Evolutionary conservation across 92 coral and sea anemone species (phyloP).

Genomic region (Scolanthus callimorphus): DNA sequence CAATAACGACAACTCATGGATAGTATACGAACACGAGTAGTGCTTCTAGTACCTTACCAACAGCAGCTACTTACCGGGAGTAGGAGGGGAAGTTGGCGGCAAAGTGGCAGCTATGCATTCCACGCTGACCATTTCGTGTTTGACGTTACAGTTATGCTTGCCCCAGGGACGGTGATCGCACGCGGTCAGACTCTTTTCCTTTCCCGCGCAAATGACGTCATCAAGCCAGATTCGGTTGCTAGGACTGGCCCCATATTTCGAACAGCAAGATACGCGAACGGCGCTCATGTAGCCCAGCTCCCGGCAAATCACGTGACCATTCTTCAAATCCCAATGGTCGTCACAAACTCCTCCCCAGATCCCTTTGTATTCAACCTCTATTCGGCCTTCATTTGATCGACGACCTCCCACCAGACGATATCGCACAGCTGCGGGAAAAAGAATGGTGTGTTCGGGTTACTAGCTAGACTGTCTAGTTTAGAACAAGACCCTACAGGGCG

Average conservation of each 20-base stretch:
- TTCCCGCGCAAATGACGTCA: constrained; percentile 34
- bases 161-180: constrained; percentile 29
- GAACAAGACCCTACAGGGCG: no score
- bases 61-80: constrained; percentile 2
- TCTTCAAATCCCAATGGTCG: constrained; percentile 26
- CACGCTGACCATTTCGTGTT: constrained; percentile 30
- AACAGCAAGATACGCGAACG: constrained; percentile 20
- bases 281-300: constrained; percentile 36
- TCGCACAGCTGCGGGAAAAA: not conserved
- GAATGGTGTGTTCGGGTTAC: no score
- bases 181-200: constrained; percentile 17
- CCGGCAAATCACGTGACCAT: constrained; percentile 42
- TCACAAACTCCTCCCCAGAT: constrained; percentile 40
- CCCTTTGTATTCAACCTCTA: constrained; percentile 32
- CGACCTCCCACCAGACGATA: constrained; percentile 40
- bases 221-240: constrained; percentile 26
- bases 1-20: no score
- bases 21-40: no score
- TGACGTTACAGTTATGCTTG: constrained; percentile 11
- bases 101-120: constrained; percentile 6
- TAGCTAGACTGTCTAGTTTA: no score
- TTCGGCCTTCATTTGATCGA: constrained; percentile 27
- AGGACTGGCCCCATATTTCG: constrained; percentile 19
- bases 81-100: not conserved
- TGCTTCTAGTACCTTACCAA: no score